These are phyloP conservation scores for Montifringilla adamsi DNA, from an alignment of 2,113 vertebrate species.

Conservation along the genomic window DNA sequence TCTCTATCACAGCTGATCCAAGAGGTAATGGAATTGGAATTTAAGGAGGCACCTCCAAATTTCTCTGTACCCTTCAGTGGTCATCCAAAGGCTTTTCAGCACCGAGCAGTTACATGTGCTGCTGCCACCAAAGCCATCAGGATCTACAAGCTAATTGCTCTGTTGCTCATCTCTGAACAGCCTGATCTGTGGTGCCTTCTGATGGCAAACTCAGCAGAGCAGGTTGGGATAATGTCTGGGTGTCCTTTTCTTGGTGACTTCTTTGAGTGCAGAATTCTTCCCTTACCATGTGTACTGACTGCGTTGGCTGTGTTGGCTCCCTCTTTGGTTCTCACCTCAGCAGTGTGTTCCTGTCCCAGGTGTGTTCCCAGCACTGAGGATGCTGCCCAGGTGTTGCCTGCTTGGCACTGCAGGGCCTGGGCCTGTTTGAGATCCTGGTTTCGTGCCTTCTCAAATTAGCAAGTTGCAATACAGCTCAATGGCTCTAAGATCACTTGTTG, in stretches of 20 bases:
- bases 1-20: neutral
- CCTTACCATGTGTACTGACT: neutral
- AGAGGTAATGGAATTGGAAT: neutral
- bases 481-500: neutral
- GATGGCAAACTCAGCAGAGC: neutral
- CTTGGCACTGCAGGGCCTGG: neutral
- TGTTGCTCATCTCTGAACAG: neutral
- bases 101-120: rapidly evolving
- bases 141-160: neutral
- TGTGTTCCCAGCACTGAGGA: neutral
- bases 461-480: neutral
- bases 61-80: neutral
- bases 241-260: neutral
- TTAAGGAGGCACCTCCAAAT: neutral
- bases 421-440: neutral
- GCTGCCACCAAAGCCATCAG: neutral
- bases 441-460: neutral
- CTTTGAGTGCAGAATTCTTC: neutral
- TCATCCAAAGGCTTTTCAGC: neutral
- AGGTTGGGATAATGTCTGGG: neutral
- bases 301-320: neutral
- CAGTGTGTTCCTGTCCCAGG: neutral
- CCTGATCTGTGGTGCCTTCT: neutral
- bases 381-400: neutral
- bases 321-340: neutral